Base-by-base conservation (phyloP, 2,113 vertebrate genomes). In the Pteruthius melanotis region DNA sequence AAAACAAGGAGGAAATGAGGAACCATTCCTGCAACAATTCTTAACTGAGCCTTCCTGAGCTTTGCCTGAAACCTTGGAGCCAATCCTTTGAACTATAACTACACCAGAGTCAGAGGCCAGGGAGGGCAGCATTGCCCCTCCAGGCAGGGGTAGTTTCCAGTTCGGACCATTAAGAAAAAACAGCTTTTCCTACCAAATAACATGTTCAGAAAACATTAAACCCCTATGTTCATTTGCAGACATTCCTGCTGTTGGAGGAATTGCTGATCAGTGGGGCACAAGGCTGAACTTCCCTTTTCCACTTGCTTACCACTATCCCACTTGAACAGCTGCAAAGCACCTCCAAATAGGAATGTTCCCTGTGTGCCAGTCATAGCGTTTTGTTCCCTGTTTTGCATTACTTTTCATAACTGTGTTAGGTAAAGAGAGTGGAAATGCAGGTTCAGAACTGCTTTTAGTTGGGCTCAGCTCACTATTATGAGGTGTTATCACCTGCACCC, bases 331-430 rank as follows among this genome's bases (percentile, higher is more conserved):
- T 60, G 40, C 31, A 35, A 64, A 80, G 30, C 15, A 44, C 11
- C 37, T 45, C 49, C 53, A 44, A 23, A 28, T 7, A 31, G 18
- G 39, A 74, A 14, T 24, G 22, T 54, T 81, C 35, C 26, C 13
- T 37, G 9, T 0, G 0, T 23, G 26, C 31, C 31, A 60, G 37
- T 15, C 0, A 0, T 11, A 69, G 54, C 15, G 10, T 63, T 89
- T 79, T 79, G 5, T 50, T 78, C 45, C 31, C 33, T 70, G 17
- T 52, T 95, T 84, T 87, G 49, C 44, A 10, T 39, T 35, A 19
- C 17, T 83, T 64, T 85, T 89, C 28, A 28, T 52, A 50, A 47
- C 19, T 71, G 7, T 54, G 3, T 78, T 45, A 69, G 19, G 28
- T n/a, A 82, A 57, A 57, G 65, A 42, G 28, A 53, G 13, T 35